Evolutionary conservation across 2,888 invertebrate genomes (phyloP), one percentile per base, ranked within the genome.

Genomic region (Ochropacha duplaris): DNA sequence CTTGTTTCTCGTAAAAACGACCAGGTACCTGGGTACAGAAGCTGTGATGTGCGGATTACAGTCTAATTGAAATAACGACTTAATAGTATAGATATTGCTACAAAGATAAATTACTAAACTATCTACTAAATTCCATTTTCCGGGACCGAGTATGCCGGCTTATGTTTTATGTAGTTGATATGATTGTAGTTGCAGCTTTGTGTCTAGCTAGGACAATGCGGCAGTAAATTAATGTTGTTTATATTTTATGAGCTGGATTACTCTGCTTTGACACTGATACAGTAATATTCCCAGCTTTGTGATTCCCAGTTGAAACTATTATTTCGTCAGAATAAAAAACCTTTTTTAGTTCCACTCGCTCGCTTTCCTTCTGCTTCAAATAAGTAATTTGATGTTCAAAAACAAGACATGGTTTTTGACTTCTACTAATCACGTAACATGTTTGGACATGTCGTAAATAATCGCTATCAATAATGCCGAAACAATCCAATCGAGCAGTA

Each of bases 1-100:
- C 51, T 50, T 52, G 24, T 24, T 34, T 56, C 50, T 58, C 60
- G 55, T 57, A 64, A 49, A 4, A n/a, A 36, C 5, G 4, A 36
- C 9, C n/a, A n/a, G 4, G 4, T 4, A 14, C 1, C 12, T 14
- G 4, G 4, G 12, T 34, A 34, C 34, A 34, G 34, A 34, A 34
- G 4, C 34, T 34, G 34, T 34, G 16, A 39, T 16, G 39, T 6
- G 0, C 39, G 16, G 39, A 14, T 39, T 19, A 6, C 24, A 24
- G 24, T 24, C 24, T 24, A n/a, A n/a, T n/a, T n/a, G n/a, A n/a
- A n/a, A n/a, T 24, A 24, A 24, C 5, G 5, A 24, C 5, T 24
- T 24, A 2, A 24, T 4, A 5, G 24, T 24, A 24, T 2, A 24
- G 24, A 4, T 24, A 4, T 2, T 24, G 24, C 24, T 24, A 24